Evolutionary conservation across 2,113 vertebrate genomes (phyloP).

Genomic region (Gymnarchus niloticus): DNA sequence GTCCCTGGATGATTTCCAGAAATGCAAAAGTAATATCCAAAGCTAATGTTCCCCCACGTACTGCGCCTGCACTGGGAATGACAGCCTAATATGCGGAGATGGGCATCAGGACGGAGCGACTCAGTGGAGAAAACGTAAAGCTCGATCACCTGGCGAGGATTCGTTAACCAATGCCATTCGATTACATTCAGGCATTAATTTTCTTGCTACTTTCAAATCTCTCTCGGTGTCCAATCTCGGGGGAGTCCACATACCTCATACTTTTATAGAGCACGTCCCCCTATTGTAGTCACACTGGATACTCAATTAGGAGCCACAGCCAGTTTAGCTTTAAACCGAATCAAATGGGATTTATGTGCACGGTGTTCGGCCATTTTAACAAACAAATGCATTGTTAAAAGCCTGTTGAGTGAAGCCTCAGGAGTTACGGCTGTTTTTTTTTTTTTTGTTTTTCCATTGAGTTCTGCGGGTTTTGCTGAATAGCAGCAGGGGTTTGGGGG

Average conservation of each 20-base stretch:
- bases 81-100: not conserved
- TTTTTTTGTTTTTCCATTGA: slow-evolving; percentile 37
- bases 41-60: slow-evolving; percentile 40
- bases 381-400: not conserved
- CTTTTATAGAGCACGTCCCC: slow-evolving; percentile 32
- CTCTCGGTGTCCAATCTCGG: slow-evolving; percentile 28
- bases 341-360: slow-evolving; percentile 20
- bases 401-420: slow-evolving; percentile 36
- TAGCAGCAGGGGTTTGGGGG: slow-evolving; percentile 42
- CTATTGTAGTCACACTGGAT: slow-evolving; percentile 32
- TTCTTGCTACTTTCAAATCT: slow-evolving; percentile 25
- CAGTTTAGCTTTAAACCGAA: slow-evolving; percentile 24
- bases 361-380: slow-evolving; percentile 23
- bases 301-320: slow-evolving; percentile 25
- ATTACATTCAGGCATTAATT: not conserved
- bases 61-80: slow-evolving; percentile 31
- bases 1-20: slow-evolving; percentile 52
- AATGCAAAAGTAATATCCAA: slow-evolving; percentile 46
- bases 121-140: not conserved
- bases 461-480: slow-evolving; percentile 49
- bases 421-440: slow-evolving; percentile 50
- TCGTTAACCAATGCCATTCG: not conserved
- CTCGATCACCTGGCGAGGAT: not conserved
- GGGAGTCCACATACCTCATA: slow-evolving; percentile 23
- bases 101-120: not conserved